Percentiles rank a stretch among this genome's conserved stretches.
Conservation (phyloP, 2,888 invertebrate genomes). For the Cybosia mesomella region DNA sequence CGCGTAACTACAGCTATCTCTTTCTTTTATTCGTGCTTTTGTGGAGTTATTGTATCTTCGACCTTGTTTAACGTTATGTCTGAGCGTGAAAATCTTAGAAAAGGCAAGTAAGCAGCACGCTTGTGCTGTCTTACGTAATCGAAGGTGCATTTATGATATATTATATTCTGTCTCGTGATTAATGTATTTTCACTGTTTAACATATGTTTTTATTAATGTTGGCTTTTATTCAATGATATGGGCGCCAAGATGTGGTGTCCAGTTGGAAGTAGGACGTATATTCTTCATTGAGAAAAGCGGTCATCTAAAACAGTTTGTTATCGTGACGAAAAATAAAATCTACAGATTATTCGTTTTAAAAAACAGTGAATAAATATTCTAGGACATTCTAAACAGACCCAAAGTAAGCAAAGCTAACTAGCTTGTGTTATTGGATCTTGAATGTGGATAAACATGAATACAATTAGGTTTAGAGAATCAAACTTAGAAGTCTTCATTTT, state of each 20-base stretch:
- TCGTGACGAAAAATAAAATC: background rate
- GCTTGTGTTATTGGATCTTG: too few relatives aligned
- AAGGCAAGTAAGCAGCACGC: constrained; percentile 63
- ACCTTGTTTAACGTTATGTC: constrained; percentile 63
- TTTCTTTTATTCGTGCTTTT: constrained; percentile 46
- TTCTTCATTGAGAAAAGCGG: constrained; percentile 39
- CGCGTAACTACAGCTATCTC: constrained; percentile 56
- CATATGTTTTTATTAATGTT: constrained; percentile 72
- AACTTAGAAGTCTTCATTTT: too few relatives aligned
- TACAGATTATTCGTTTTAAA: background rate
- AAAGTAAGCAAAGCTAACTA: too few relatives aligned
- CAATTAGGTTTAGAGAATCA: too few relatives aligned
- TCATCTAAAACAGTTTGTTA: constrained; percentile 23
- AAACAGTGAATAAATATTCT: too few relatives aligned
- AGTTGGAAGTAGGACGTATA: constrained; percentile 28
- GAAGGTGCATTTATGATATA: constrained; percentile 71
- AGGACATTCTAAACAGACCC: too few relatives aligned
- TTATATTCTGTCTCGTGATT: constrained; percentile 78
- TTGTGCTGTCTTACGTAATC: constrained; percentile 70
- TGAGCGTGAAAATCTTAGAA: constrained; percentile 72
- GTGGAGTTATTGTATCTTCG: constrained; percentile 39
- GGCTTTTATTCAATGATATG: constrained; percentile 68
- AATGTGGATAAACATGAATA: too few relatives aligned
- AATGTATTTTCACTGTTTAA: constrained; percentile 75
- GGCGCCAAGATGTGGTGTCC: constrained; percentile 28